These are phyloP conservation scores for Siphonodentalium dalli DNA, from an alignment of 2,888 invertebrate species.

Conservation along the genomic window DNA sequence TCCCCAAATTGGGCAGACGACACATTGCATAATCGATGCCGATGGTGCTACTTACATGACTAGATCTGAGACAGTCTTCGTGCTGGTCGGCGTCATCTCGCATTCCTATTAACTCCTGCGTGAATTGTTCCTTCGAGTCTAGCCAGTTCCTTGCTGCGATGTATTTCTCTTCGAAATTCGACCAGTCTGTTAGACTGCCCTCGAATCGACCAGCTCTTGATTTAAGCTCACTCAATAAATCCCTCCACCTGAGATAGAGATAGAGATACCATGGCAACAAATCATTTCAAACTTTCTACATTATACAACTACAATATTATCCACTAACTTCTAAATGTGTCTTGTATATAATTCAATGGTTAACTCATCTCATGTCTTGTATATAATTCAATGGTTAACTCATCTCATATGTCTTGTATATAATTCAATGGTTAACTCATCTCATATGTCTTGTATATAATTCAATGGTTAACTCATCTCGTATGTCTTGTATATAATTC, in stretches of 20 bases:
- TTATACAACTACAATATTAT: background rate
- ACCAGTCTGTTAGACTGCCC: conserved; percentile 48
- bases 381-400: too few relatives aligned
- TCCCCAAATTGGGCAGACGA: background rate
- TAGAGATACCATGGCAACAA: background rate
- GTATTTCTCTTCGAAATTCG: conserved; percentile 49
- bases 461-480: too few relatives aligned
- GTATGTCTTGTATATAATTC: too few relatives aligned
- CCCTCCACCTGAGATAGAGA: conserved; percentile 37
- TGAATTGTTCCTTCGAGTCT: conserved; percentile 43
- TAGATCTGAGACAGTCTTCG: conserved; percentile 39
- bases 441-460: background rate
- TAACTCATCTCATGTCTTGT: too few relatives aligned
- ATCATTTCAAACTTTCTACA: background rate
- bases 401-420: too few relatives aligned
- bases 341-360: too few relatives aligned
- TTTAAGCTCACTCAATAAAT: conserved; percentile 35
- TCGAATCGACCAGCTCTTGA: conserved; percentile 40
- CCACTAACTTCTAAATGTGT: too few relatives aligned
- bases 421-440: too few relatives aligned
- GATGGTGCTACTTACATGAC: conserved; percentile 36
- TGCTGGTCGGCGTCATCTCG: conserved; percentile 34
- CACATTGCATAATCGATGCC: background rate
- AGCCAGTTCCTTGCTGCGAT: conserved; percentile 44
- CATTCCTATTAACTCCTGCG: conserved; percentile 41